A percentile compares a stretch with the other conserved stretches of the same genome.
Evolutionary conservation across 2,797 vertebrate species (phyloP).

Genomic region (Halcyon chelicuti): DNA sequence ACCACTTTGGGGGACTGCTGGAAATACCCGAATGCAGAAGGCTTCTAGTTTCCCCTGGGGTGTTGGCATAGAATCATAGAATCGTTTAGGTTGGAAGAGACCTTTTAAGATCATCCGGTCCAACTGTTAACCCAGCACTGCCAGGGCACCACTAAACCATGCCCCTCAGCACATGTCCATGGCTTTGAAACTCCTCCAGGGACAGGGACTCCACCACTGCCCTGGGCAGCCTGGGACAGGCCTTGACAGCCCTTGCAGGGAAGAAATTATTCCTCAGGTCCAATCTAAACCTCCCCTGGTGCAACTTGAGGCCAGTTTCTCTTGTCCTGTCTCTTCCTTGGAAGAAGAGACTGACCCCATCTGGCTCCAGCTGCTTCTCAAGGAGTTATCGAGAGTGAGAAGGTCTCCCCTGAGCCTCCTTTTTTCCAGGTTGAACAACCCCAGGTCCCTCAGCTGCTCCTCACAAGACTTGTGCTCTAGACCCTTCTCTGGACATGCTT

Average conservation of each 20-base stretch:
- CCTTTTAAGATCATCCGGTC: background rate
- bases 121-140: background rate
- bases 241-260: background rate
- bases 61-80: background rate
- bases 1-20: background rate
- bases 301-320: too few species aligned
- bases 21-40: background rate
- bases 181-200: background rate
- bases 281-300: too few species aligned
- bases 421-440: background rate
- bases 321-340: background rate
- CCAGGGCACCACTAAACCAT: background rate
- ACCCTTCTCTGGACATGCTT: too few species aligned
- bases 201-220: background rate
- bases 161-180: background rate
- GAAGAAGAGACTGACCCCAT: background rate
- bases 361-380: background rate
- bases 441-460: too few species aligned
- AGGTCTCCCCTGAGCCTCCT: background rate
- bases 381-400: background rate
- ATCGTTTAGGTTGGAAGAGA: background rate
- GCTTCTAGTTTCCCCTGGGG: fast-evolving
- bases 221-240: background rate
- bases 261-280: background rate
- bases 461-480: too few species aligned